These are phyloP conservation scores for Dasyurus viverrinus DNA, from an alignment of 2,113 vertebrate species.

Conservation along the genomic window DNA sequence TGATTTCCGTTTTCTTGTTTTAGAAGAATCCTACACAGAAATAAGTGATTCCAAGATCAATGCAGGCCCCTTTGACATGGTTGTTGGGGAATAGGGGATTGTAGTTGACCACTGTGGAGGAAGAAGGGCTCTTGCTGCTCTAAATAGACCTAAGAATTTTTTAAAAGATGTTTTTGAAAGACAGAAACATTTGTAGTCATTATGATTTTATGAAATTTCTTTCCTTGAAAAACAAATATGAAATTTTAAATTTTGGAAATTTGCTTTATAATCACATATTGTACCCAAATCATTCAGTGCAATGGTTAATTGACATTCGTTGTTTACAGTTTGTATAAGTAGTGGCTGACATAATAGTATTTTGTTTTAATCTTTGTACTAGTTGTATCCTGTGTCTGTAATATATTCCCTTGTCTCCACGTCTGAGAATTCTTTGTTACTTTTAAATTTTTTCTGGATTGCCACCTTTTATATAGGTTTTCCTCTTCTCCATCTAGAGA, in stretches of 20 bases:
- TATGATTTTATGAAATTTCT: constrained; percentile 48
- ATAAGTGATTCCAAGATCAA: no score
- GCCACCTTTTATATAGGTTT: neutral
- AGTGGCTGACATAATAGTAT: constrained; percentile 17
- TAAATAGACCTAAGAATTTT: no score
- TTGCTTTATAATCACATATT: constrained; percentile 38
- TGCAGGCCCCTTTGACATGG: no score
- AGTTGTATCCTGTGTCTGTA: neutral
- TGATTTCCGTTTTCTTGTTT: no score
- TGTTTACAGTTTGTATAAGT: constrained; percentile 23
- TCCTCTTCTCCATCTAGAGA: neutral
- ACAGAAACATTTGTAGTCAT: constrained; percentile 1
- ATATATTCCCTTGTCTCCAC: neutral
- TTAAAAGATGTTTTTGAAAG: no score
- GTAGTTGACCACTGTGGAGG: no score
- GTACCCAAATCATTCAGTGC: neutral
- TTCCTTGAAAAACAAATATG: constrained; percentile 29
- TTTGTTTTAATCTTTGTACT: constrained; percentile 2
- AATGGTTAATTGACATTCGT: neutral
- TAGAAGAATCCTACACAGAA: no score
- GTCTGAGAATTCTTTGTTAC: neutral
- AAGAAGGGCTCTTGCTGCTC: no score
- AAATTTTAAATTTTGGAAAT: neutral
- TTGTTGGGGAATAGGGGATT: no score
- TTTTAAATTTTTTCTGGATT: neutral